Conservation (phyloP, 1,140 invertebrate genomes). For the Aphidius gifuensis region DNA sequence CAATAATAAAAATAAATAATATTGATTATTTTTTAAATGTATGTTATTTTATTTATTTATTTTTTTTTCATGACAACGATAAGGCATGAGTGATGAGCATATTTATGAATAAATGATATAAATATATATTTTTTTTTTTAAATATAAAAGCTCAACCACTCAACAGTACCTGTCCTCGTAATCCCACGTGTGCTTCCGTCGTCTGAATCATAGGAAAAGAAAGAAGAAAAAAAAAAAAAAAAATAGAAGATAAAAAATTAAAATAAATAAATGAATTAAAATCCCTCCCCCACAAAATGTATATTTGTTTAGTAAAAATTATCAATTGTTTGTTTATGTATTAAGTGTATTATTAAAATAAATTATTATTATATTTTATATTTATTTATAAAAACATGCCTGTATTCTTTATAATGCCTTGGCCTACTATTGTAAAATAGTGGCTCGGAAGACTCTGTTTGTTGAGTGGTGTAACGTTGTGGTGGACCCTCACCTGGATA, state of each 20-base stretch:
- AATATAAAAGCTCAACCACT: constrained; percentile 34
- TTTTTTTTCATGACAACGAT: no score
- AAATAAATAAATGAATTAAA: background rate
- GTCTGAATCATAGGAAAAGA: constrained; percentile 41
- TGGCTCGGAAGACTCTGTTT: constrained; percentile 66
- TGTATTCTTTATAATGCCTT: constrained; percentile 60
- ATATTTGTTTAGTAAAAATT: background rate
- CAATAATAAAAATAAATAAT: no score
- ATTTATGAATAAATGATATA: constrained; percentile 4
- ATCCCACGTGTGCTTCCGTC: constrained; percentile 62
- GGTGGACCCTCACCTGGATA: constrained; percentile 56
- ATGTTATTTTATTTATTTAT: no score
- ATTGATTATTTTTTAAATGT: no score
- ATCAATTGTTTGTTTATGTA: background rate
- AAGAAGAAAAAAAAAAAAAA: constrained; percentile 35
- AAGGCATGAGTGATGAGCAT: constrained; percentile 5
- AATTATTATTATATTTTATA: no score
- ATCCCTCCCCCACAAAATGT: no score
- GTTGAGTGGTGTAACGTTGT: constrained; percentile 54
- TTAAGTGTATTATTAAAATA: background rate
- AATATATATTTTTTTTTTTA: background rate
- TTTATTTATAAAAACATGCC: constrained; percentile 26
- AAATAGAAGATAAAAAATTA: constrained; percentile 25
- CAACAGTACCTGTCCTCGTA: constrained; percentile 60
- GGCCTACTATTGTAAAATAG: constrained; percentile 89